phyloP scores from a whole-genome alignment of 2,888 invertebrate genomes.

The Polyommatus iphigenia region DNA sequence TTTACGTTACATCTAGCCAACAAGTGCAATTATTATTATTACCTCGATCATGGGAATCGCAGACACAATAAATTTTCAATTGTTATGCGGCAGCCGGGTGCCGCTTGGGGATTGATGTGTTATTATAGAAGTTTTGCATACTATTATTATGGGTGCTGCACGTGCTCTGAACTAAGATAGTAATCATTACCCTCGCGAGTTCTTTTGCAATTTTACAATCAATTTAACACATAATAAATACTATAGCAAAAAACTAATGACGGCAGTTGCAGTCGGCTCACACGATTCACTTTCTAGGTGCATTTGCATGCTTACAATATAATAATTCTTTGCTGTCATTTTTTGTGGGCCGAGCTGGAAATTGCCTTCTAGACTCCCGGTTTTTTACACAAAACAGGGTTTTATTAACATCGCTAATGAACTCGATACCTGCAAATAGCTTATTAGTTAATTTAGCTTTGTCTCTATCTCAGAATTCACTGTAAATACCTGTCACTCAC shows the following conservation, averaged over 20 bases:
- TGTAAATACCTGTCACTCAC: too few relatives aligned
- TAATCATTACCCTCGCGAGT: neutral
- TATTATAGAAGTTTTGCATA: neutral
- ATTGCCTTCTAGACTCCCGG: neutral
- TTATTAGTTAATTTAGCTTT: neutral
- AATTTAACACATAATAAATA: constrained; percentile 18
- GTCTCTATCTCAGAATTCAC: neutral
- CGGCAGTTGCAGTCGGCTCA: neutral
- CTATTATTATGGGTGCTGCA: neutral
- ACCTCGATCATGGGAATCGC: too few relatives aligned
- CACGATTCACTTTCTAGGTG: constrained; percentile 25
- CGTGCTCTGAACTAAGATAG: neutral
- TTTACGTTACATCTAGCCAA: neutral
- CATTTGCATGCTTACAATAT: constrained; percentile 11
- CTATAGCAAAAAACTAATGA: neutral
- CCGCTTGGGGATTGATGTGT: too few relatives aligned
- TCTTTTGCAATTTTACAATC: constrained; percentile 8
- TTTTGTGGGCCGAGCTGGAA: constrained; percentile 9
- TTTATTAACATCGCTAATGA: neutral
- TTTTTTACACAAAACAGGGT: neutral
- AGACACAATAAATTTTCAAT: too few relatives aligned
- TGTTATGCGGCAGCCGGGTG: too few relatives aligned
- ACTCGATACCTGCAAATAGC: neutral
- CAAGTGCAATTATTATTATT: neutral
- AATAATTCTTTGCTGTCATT: constrained; percentile 9